Percentiles rank a stretch among this genome's conserved stretches.
These are phyloP conservation scores for Sphaerophoria rueppellii DNA, from an alignment of 2,888 invertebrate genomes.

Conservation along the genomic window DNA sequence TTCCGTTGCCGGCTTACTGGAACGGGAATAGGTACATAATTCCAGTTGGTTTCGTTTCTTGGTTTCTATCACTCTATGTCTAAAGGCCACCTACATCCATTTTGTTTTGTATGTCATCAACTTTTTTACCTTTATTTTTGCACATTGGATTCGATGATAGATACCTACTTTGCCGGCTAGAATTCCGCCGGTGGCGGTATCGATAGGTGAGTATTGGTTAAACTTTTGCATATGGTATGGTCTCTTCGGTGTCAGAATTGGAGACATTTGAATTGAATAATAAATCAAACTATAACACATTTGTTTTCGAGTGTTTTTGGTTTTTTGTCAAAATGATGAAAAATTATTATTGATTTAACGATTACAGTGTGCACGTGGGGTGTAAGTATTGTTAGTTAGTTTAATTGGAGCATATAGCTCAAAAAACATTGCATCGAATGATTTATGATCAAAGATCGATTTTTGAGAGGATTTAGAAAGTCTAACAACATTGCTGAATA, in stretches of 20 bases:
- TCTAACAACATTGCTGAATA: no score
- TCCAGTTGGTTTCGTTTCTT: constrained; percentile 13
- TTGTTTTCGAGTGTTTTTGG: constrained; percentile 7
- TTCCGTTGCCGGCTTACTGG: constrained; percentile 46
- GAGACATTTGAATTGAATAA: constrained; percentile 59
- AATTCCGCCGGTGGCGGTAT: neutral
- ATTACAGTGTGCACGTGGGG: constrained; percentile 22
- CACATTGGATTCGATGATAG: neutral
- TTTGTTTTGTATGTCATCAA: constrained; percentile 7
- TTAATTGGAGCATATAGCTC: constrained; percentile 25
- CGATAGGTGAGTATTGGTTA: neutral
- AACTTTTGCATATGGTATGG: neutral
- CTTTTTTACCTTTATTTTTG: neutral
- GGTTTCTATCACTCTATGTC: constrained; percentile 7
- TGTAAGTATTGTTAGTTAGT: neutral
- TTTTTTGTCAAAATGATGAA: neutral
- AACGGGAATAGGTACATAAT: constrained; percentile 44
- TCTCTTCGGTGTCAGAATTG: constrained; percentile 5
- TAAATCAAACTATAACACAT: constrained; percentile 51
- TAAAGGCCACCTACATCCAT: constrained; percentile 63
- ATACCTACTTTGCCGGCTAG: constrained; percentile 29
- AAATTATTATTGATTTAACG: constrained; percentile 24
- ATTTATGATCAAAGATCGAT: neutral
- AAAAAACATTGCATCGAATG: neutral
- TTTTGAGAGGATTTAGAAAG: neutral